Conservation (phyloP, 2,888 invertebrate genomes). For the Callosobruchus maculatus region DNA sequence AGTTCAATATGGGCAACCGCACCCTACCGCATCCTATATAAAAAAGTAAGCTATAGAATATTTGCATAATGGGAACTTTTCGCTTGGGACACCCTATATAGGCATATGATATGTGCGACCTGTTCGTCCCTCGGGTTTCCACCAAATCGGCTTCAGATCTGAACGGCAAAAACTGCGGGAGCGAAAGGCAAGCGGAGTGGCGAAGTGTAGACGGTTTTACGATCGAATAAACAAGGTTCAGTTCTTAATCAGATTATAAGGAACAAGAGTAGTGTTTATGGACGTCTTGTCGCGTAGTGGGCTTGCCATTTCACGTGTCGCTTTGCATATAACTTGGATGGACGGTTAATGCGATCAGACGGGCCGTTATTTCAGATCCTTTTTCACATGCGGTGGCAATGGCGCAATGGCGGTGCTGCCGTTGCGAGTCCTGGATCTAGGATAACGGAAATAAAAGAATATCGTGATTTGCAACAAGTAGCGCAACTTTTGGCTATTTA, state of each 20-base stretch:
- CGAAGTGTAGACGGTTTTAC: constrained; percentile 22
- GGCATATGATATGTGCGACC: not conserved
- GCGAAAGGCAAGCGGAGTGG: constrained; percentile 19
- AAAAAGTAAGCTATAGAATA: no score
- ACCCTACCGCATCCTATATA: no score
- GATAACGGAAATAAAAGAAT: no score
- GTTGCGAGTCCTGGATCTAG: no score
- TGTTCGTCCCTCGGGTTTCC: not conserved
- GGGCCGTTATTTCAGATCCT: constrained; percentile 1
- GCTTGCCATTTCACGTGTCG: constrained; percentile 29
- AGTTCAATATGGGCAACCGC: no score
- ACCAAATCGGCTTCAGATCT: not conserved
- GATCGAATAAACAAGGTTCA: constrained; percentile 21
- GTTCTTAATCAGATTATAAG: constrained; percentile 28
- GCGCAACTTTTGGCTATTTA: no score
- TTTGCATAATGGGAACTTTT: no score
- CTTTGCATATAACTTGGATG: constrained; percentile 24
- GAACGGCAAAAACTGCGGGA: not conserved
- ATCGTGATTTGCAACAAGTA: no score
- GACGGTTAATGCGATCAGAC: constrained; percentile 15
- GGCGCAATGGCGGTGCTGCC: not conserved
- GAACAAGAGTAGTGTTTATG: constrained; percentile 28
- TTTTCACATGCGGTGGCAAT: not conserved
- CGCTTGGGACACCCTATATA: not conserved
- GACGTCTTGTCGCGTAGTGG: constrained; percentile 25